Evolutionary conservation across 2,888 invertebrate genomes (phyloP).

Genomic region (Anarsia innoxiella): DNA sequence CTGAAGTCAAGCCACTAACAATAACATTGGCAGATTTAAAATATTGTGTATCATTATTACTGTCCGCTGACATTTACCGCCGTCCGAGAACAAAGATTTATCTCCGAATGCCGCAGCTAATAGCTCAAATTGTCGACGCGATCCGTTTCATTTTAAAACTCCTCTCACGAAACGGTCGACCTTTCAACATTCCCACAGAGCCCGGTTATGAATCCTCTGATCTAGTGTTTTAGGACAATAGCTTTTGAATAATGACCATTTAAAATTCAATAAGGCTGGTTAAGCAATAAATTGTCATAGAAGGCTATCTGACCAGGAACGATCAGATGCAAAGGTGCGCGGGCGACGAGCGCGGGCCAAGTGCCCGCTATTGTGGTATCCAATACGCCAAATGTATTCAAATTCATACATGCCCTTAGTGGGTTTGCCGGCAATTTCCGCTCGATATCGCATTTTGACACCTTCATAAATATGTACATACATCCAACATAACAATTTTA

Average conservation of each 20-base stretch:
- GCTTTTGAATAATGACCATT: slow-evolving; percentile 50
- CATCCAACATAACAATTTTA: no score
- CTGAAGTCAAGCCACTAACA: no score
- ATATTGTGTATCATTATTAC: slow-evolving; percentile 12
- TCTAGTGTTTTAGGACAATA: slow-evolving; percentile 38
- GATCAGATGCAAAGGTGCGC: slow-evolving; percentile 57
- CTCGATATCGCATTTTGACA: slow-evolving; percentile 60
- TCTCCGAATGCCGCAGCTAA: slow-evolving; percentile 23
- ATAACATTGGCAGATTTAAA: no score
- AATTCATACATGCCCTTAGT: slow-evolving; percentile 55
- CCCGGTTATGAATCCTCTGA: slow-evolving; percentile 25
- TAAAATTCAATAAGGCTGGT: slow-evolving; percentile 64
- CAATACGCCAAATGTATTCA: slow-evolving; percentile 60
- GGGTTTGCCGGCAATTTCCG: slow-evolving; percentile 59
- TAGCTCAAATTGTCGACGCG: slow-evolving; percentile 37
- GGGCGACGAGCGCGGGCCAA: slow-evolving; percentile 24
- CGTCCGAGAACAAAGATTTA: slow-evolving; percentile 28
- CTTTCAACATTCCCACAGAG: slow-evolving; percentile 20
- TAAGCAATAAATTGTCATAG: slow-evolving; percentile 66
- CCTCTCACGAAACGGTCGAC: slow-evolving; percentile 32
- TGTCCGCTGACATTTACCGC: slow-evolving; percentile 31
- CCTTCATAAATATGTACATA: slow-evolving; percentile 70
- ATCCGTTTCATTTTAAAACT: slow-evolving; percentile 35
- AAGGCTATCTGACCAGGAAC: slow-evolving; percentile 68
- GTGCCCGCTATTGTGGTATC: slow-evolving; percentile 43